Evolutionary conservation across 37 sponge, comb jelly and placozoan genomes (phyloP).

Genomic region (Spongilla lacustris): DNA sequence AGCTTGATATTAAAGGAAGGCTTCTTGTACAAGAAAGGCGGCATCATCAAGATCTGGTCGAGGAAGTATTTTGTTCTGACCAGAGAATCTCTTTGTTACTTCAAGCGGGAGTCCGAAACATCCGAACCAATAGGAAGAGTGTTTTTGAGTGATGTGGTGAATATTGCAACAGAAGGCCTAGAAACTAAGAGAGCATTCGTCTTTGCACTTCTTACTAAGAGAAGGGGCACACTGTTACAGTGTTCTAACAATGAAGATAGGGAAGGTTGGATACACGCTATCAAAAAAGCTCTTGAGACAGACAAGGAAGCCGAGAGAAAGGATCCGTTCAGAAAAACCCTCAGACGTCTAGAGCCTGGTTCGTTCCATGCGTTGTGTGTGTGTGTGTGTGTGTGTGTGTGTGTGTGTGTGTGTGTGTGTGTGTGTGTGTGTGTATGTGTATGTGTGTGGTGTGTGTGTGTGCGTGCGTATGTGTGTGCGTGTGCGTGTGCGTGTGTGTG

Average conservation of each 20-base stretch:
- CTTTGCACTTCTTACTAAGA: constrained; percentile 67
- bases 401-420: too few relatives aligned
- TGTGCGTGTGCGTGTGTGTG: background rate
- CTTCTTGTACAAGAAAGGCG: constrained; percentile 75
- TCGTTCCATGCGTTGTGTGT: background rate
- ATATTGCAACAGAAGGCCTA: constrained; percentile 35
- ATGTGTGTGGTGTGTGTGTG: constrained; percentile 5
- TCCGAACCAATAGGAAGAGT: constrained; percentile 55
- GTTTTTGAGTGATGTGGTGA: constrained; percentile 65
- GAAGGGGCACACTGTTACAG: constrained; percentile 47
- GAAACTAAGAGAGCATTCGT: constrained; percentile 58
- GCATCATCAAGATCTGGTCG: constrained; percentile 73
- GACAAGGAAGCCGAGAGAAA: constrained; percentile 68
- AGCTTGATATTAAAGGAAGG: constrained; percentile 68
- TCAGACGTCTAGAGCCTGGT: constrained; percentile 52
- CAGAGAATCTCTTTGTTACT: constrained; percentile 69
- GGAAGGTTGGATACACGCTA: constrained; percentile 54
- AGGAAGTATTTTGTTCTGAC: constrained; percentile 74
- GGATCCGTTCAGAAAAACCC: constrained; percentile 59
- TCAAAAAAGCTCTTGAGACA: constrained; percentile 43
- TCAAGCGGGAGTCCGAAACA: constrained; percentile 39
- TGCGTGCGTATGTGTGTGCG: background rate
- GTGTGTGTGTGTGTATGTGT: background rate
- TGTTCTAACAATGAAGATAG: constrained; percentile 53
- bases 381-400: too few relatives aligned